Percentiles rank a stretch among this genome's conserved stretches.
Evolutionary conservation across 1,140 invertebrate species (phyloP).

Genomic region (Pemphigus obesinymphae): DNA sequence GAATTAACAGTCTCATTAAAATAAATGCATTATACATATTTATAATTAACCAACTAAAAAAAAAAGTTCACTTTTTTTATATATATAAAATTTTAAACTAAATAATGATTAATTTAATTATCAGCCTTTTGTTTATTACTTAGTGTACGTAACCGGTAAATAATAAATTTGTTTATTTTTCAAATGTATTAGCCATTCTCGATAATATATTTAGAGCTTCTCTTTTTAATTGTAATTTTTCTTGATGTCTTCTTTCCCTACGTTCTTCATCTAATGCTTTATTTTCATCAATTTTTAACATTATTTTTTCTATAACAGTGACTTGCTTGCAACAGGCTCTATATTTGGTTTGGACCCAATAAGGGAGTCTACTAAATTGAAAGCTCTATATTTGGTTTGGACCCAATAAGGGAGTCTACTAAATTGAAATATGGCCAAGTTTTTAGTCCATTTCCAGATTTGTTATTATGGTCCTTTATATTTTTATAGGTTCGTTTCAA

Average conservation of each 20-base stretch:
- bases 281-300: not conserved
- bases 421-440: not conserved
- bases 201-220: not conserved
- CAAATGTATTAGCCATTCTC: not conserved
- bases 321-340: not conserved
- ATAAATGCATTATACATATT: not conserved
- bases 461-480: not conserved
- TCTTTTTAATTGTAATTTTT: not conserved
- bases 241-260: not conserved
- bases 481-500: not conserved
- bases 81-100: too few species aligned
- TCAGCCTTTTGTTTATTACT: not conserved
- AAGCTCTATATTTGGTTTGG: not conserved
- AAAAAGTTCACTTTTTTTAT: too few species aligned
- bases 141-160: too few species aligned
- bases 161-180: not conserved
- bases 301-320: not conserved
- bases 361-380: too few species aligned
- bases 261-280: not conserved
- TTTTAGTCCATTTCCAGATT: not conserved
- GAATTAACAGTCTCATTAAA: not conserved
- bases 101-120: too few species aligned
- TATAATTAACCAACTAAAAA: too few species aligned
- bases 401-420: not conserved
- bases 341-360: not conserved